Conservation (phyloP, 1,140 invertebrate genomes). For the Cherax destructor region DNA sequence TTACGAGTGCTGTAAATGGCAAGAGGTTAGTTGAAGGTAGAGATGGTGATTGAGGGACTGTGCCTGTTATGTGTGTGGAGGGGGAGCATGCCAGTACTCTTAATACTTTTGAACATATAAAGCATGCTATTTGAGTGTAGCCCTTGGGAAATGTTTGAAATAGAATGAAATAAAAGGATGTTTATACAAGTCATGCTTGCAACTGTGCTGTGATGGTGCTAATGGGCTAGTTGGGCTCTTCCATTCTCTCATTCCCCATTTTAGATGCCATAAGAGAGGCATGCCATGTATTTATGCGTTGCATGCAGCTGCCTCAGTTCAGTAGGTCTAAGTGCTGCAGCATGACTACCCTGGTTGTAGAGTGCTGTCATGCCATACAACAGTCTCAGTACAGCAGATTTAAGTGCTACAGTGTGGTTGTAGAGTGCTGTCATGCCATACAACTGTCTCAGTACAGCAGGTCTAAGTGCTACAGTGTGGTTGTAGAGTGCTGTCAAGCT, state of each 20-base stretch:
- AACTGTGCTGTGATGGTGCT: slow-evolving; percentile 12
- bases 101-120: background rate
- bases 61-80: background rate
- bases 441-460: background rate
- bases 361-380: background rate
- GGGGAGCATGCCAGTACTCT: background rate
- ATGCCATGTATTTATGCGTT: slow-evolving; percentile 2
- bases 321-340: background rate
- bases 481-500: background rate
- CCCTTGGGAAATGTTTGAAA: background rate
- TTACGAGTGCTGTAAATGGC: background rate
- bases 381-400: background rate
- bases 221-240: slow-evolving; percentile 17
- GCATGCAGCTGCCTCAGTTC: background rate
- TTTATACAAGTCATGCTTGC: background rate
- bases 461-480: background rate
- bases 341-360: background rate
- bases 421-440: background rate
- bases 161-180: background rate
- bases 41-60: background rate
- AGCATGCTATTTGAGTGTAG: background rate
- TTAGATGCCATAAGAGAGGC: slow-evolving; percentile 8
- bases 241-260: slow-evolving; percentile 10
- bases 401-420: background rate
- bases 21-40: background rate